phyloP scores from a whole-genome alignment of 1,140 invertebrate genomes.

The Drosophila pandora region DNA sequence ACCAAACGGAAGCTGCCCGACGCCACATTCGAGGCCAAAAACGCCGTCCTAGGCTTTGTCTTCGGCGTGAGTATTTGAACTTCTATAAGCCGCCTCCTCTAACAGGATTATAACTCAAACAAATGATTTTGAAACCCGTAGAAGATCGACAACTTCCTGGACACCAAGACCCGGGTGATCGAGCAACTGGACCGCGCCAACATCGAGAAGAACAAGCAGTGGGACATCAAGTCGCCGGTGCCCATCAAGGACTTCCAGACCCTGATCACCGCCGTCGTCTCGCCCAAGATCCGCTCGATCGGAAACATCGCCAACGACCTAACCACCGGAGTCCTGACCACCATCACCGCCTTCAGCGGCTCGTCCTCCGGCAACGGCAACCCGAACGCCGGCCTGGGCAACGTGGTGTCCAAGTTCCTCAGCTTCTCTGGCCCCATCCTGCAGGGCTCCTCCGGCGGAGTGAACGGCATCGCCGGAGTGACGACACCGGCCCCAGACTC shows the following conservation, averaged over 20 bases:
- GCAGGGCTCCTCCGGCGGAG: conserved; percentile 74
- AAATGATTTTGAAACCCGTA: conserved; percentile 65
- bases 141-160: conserved; percentile 91
- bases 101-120: background rate
- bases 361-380: conserved; percentile 80
- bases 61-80: conserved; percentile 89
- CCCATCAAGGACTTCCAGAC: conserved; percentile 83
- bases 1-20: conserved; percentile 90
- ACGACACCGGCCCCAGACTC: conserved; percentile 71
- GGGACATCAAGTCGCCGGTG: conserved; percentile 88
- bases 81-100: background rate
- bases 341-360: conserved; percentile 80
- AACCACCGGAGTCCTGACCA: conserved; percentile 85
- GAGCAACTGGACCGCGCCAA: conserved; percentile 88
- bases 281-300: conserved; percentile 86
- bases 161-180: conserved; percentile 89
- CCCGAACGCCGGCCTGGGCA: conserved; percentile 78
- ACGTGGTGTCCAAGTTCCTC: conserved; percentile 80
- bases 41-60: conserved; percentile 90
- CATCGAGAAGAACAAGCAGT: conserved; percentile 89
- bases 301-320: conserved; percentile 85
- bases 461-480: conserved; percentile 59
- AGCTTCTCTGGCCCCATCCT: conserved; percentile 82
- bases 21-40: conserved; percentile 89
- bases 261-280: conserved; percentile 84